Percentiles rank a stretch among this genome's conserved stretches.
phyloP scores from a whole-genome alignment of 2,113 vertebrate species.

The Trematomus loennbergii region DNA sequence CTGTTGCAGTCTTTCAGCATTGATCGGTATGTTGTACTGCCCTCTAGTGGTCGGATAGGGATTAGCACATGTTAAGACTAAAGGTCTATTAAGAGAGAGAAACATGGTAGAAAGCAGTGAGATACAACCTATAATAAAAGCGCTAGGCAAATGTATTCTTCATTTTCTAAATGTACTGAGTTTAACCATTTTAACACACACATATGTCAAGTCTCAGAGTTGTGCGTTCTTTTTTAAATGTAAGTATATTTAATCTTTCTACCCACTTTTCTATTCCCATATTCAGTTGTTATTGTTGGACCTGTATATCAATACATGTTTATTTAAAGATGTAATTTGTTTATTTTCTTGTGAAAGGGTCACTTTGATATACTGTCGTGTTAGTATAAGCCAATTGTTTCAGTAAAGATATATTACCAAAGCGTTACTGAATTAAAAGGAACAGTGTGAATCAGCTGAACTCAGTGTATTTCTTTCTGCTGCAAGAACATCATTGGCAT shows the following conservation, averaged over 20 bases:
- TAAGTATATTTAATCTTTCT: too few species aligned
- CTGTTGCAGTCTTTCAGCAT: background rate
- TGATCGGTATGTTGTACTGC: slow-evolving; percentile 42
- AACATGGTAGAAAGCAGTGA: background rate
- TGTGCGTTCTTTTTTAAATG: too few species aligned
- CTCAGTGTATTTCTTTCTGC: background rate
- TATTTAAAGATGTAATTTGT: background rate
- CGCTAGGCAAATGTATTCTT: background rate
- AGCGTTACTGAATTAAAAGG: background rate
- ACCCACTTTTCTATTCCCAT: background rate
- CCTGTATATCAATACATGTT: background rate
- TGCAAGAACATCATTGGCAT: background rate
- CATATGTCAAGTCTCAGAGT: background rate
- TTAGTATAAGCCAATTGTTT: background rate
- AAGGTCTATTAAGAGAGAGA: background rate
- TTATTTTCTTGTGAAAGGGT: background rate
- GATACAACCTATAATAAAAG: background rate
- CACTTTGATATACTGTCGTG: background rate
- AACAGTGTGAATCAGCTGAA: background rate
- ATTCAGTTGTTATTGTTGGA: background rate
- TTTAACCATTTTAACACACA: background rate
- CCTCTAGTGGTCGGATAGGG: slow-evolving; percentile 50
- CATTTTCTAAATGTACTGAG: background rate
- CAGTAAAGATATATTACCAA: background rate
- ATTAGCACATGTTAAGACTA: slow-evolving; percentile 7